These are phyloP conservation scores for Cebuella pygmaea DNA, from an alignment of 2,797 vertebrate genomes.

Conservation along the genomic window DNA sequence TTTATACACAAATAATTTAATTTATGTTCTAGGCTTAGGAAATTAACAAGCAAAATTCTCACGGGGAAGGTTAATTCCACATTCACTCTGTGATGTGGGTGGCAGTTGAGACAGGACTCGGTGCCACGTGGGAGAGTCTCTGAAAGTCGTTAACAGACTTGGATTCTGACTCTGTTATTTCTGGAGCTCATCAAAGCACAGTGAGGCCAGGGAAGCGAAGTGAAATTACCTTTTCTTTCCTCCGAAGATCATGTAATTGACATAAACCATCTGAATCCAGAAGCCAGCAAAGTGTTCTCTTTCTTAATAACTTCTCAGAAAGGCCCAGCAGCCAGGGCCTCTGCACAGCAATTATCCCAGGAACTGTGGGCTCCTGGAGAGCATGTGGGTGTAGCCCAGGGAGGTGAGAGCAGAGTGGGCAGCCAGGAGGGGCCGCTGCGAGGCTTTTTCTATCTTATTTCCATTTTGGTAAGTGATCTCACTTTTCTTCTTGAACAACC, in stretches of 20 bases:
- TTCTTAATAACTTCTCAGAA: conserved; percentile 8
- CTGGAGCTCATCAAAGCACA: background rate
- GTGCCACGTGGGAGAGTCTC: background rate
- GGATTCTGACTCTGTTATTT: background rate
- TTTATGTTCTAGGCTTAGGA: background rate
- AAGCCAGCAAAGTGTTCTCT: background rate
- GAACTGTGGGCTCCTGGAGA: background rate
- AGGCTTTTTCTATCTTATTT: background rate
- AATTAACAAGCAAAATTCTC: background rate
- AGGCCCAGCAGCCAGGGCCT: background rate
- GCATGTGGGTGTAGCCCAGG: fast-evolving
- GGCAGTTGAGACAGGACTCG: background rate
- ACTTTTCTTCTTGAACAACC: background rate
- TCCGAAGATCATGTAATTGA: conserved; percentile 5
- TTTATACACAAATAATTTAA: background rate
- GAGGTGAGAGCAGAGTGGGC: too few species aligned
- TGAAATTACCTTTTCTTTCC: background rate
- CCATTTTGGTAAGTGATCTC: background rate
- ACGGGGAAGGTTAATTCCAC: background rate
- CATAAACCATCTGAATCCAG: background rate
- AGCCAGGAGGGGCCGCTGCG: background rate
- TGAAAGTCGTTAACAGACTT: background rate
- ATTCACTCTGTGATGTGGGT: background rate
- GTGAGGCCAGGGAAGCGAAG: background rate
- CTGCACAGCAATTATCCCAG: background rate